Percentiles rank a stretch among this genome's conserved stretches.
Evolutionary conservation across 1,140 invertebrate species (phyloP).

Genomic region (Heliothis subflexa): DNA sequence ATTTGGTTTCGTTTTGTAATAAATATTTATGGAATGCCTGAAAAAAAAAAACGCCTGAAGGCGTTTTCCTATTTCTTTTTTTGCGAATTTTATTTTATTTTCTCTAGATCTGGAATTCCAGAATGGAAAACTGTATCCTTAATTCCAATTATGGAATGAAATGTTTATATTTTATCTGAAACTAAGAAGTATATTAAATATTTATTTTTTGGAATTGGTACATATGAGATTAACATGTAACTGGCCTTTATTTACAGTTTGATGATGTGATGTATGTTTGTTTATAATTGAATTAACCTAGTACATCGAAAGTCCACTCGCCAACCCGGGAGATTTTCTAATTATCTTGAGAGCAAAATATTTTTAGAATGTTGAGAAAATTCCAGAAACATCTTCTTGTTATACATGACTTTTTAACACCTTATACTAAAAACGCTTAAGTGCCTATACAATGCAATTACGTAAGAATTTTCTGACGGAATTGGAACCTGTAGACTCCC

Average conservation of each 20-base stretch:
- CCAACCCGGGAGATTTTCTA: not conserved
- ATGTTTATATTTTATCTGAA: slow-evolving; percentile 31
- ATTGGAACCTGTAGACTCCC: slow-evolving; percentile 33
- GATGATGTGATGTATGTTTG: slow-evolving; percentile 31
- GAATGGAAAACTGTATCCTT: slow-evolving; percentile 27
- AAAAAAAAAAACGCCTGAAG: not conserved
- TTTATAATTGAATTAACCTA: slow-evolving; percentile 33
- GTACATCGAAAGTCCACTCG: slow-evolving; percentile 1
- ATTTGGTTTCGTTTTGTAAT: slow-evolving; percentile 40
- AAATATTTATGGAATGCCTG: slow-evolving; percentile 45
- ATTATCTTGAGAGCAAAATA: slow-evolving; percentile 1
- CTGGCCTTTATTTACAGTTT: slow-evolving; percentile 46
- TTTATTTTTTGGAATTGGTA: slow-evolving; percentile 34
- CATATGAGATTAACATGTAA: slow-evolving; percentile 36
- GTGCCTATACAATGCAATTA: slow-evolving; percentile 30
- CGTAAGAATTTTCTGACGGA: slow-evolving; percentile 25
- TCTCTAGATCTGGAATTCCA: slow-evolving; percentile 35
- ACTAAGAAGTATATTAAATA: slow-evolving; percentile 21
- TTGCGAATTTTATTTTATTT: not conserved
- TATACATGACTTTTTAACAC: not conserved
- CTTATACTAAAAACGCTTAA: slow-evolving; percentile 11
- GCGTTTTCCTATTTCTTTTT: not conserved
- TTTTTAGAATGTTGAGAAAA: slow-evolving; percentile 10
- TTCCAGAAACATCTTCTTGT: slow-evolving; percentile 10
- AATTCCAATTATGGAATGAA: slow-evolving; percentile 27